phyloP scores from a whole-genome alignment of 2,888 invertebrate species.

The Temnothorax unifasciatus region DNA sequence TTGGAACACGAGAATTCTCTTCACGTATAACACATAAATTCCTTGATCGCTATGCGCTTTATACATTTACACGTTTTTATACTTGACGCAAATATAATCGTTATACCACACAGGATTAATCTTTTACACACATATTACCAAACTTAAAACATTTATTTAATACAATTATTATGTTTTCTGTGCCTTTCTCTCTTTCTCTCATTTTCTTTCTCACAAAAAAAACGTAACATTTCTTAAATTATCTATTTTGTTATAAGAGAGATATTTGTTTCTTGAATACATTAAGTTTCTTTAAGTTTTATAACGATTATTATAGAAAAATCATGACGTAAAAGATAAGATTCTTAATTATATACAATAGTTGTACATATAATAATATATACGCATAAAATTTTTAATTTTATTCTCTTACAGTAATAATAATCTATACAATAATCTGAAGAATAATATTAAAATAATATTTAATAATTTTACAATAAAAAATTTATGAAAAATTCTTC shows the following conservation, averaged over 20 bases:
- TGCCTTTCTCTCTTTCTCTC: too few species aligned
- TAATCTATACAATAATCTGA: neutral
- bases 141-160: neutral
- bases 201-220: neutral
- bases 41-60: neutral
- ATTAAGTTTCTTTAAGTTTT: conserved; percentile 9
- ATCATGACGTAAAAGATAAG: neutral
- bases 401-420: neutral
- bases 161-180: neutral
- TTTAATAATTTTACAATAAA: neutral
- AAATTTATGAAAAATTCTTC: neutral
- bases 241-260: neutral
- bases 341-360: neutral
- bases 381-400: neutral
- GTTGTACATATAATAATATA: neutral
- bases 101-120: neutral
- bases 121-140: neutral
- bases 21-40: conserved; percentile 14
- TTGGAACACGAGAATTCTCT: conserved; percentile 9
- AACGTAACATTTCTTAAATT: neutral
- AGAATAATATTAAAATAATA: neutral
- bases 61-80: neutral
- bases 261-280: neutral
- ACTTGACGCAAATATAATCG: neutral
- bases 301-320: neutral